Conservation (phyloP, 2,888 invertebrate species). For the Yponomeuta sedellus region DNA sequence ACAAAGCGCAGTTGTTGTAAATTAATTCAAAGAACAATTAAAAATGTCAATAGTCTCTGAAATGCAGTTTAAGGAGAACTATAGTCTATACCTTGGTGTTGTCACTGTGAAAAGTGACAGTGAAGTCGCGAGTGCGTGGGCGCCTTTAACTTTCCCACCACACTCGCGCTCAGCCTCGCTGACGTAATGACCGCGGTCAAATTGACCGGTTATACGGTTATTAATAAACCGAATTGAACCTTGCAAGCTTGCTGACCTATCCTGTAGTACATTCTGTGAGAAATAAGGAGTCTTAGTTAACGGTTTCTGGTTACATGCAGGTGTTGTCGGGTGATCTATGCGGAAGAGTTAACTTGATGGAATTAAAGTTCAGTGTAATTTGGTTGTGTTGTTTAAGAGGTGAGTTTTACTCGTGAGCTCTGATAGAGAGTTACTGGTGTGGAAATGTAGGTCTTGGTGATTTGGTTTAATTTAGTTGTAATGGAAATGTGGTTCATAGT, state of each 20-base stretch:
- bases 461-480: background rate
- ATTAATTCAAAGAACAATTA: too few relatives aligned
- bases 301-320: background rate
- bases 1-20: too few relatives aligned
- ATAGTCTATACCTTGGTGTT: background rate
- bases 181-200: conserved; percentile 1
- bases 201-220: background rate
- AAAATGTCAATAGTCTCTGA: too few relatives aligned
- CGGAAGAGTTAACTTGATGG: background rate
- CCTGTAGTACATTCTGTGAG: background rate
- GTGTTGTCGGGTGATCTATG: background rate
- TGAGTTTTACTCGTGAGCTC: background rate
- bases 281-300: background rate
- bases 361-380: background rate
- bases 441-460: background rate
- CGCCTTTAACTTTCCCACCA: background rate
- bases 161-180: background rate
- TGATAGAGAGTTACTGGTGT: background rate
- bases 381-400: background rate
- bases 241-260: background rate
- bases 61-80: too few relatives aligned
- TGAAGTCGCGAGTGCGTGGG: background rate
- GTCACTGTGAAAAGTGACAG: background rate
- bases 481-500: background rate
- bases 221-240: background rate